Base-by-base conservation (phyloP, 2,888 invertebrate species). In the Exephanes ischioxanthus region DNA sequence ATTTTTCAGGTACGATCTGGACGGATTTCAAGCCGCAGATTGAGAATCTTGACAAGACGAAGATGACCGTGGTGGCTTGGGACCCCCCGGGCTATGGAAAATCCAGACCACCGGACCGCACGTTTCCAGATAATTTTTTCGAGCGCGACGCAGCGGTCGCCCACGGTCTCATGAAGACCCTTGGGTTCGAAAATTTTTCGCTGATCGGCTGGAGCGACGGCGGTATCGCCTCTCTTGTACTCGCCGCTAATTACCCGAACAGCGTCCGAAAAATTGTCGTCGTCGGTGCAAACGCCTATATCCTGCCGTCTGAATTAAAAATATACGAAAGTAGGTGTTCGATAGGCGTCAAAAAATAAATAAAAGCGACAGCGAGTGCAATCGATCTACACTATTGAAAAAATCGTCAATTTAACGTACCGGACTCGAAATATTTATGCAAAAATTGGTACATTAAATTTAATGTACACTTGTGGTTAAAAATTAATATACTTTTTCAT, bases 131-230 rank as follows among this genome's bases (percentile, higher is more conserved):
- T 0, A 95, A 97, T 89, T 98, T 97, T 92, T 96, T 96, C 89
- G 95, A 96, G 80, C 95, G 95, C 86, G 98, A 98, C 95, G 98
- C 98, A 5, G 95, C 95, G 41, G 94, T 94, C 86, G 97, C 97
- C 16, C 94, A 95, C 86, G 94, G 96, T 78, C 95, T 98, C 71
- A 97, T 98, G 97, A 95, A 96, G 94, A 94, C 94, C 66, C 92
- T 98, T 9, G 95, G 96, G 1, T 95, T 96, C 61, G 91, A 95
- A 0, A 96, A 96, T 88, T 98, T 96, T 93, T 98, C 98, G 0
- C 90, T 98, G 11, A 91, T 98, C 80, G 98, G 98, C 0, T 98
- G 98, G 98, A 98, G 98, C 94, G 98, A 98, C 94, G 98, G 98
- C 37, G 98, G 97, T 1, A 97, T 96, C 63, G 96, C 97, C 0